These are phyloP conservation scores for Phrynocephalus forsythii DNA, from an alignment of 2,797 vertebrate genomes.

Conservation along the genomic window DNA sequence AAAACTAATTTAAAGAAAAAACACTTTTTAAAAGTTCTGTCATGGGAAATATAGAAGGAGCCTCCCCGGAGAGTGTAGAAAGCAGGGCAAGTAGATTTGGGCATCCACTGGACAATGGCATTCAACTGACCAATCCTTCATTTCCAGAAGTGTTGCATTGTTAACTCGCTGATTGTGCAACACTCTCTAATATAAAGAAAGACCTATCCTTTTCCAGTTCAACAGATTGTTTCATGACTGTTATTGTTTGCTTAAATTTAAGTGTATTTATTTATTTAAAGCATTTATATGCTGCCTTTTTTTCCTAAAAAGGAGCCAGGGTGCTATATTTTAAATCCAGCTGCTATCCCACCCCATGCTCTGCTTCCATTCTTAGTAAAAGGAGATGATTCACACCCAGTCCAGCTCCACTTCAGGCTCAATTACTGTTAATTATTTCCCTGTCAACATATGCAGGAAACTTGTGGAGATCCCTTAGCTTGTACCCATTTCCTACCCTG, in stretches of 20 bases:
- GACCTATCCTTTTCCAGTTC: neutral
- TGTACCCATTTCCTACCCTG: neutral
- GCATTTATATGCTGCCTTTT: no score
- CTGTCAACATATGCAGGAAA: neutral
- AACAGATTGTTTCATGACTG: neutral
- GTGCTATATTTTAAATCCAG: neutral
- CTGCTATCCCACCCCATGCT: neutral
- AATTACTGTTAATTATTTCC: slow-evolving; percentile 6
- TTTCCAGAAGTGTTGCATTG: no score
- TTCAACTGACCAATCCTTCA: no score
- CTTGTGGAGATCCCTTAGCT: neutral
- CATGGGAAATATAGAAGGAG: no score
- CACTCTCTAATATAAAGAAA: no score
- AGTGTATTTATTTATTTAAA: no score
- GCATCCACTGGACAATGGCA: no score
- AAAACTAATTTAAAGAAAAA: no score
- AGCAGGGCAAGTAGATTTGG: no score
- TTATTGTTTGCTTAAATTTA: neutral
- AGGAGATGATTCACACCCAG: neutral
- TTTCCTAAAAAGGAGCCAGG: no score
- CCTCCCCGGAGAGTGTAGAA: no score
- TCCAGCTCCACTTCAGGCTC: neutral
- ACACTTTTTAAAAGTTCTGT: neutral
- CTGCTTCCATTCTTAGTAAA: neutral
- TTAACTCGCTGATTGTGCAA: no score